Evolutionary conservation across 2,888 invertebrate genomes (phyloP).

Genomic region (Scelioninae gen. 2): DNA sequence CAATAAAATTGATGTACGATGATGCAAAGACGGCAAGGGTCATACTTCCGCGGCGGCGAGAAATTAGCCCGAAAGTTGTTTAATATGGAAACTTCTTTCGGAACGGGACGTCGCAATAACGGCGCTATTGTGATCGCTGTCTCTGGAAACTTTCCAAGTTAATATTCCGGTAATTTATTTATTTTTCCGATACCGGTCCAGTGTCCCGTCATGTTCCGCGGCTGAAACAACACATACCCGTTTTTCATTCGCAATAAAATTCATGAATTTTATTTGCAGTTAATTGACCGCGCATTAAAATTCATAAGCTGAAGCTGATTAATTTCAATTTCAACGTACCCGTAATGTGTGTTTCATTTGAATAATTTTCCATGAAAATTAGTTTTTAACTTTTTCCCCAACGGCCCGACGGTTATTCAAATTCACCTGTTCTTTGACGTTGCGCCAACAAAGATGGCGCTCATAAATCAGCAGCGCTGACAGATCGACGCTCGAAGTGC

Average conservation of each 20-base stretch:
- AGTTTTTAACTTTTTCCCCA: conserved; percentile 25
- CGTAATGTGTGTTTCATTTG: conserved; percentile 35
- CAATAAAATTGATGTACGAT: conserved; percentile 9
- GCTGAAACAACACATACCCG: conserved; percentile 18
- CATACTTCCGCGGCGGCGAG: conserved; percentile 49
- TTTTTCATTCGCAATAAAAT: conserved; percentile 5
- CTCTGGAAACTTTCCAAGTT: conserved; percentile 46
- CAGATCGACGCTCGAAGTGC: conserved; percentile 41
- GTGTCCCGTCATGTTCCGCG: no score
- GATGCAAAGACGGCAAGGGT: conserved; percentile 12
- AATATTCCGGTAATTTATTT: conserved; percentile 64
- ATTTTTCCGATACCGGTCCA: conserved; percentile 67
- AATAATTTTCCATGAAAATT: conserved; percentile 49
- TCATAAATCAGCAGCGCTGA: conserved; percentile 52
- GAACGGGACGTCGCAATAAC: conserved; percentile 49
- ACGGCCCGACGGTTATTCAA: conserved; percentile 16
- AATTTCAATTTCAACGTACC: conserved; percentile 36
- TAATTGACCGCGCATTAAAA: conserved; percentile 43
- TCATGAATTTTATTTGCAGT: conserved; percentile 43
- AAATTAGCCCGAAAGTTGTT: conserved; percentile 71
- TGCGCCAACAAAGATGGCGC: conserved; percentile 28
- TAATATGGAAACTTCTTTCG: conserved; percentile 69
- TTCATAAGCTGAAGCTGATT: conserved; percentile 47
- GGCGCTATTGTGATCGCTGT: conserved; percentile 40
- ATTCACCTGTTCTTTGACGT: conserved; percentile 21